Evolutionary conservation across 2,888 invertebrate genomes (phyloP), one percentile per base, ranked within the genome.

Genomic region (Xanthorhoe spadicearia): DNA sequence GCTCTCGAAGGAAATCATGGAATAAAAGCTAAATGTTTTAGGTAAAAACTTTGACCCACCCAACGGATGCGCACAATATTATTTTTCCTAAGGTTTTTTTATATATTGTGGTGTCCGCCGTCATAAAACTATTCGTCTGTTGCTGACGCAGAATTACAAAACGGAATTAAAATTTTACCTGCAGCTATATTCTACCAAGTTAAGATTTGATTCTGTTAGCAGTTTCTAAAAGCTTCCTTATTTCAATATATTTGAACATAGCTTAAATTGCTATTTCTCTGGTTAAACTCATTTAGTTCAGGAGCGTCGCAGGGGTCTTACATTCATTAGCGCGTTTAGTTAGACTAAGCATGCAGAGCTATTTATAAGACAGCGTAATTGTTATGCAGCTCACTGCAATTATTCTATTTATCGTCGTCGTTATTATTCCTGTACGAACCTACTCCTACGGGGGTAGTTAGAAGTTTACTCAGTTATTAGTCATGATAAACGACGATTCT

Each of bases 401-500:
- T 49, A 61, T 55, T 49, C 49, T 50, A 15, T 48, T 48, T 50
- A 61, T 49, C 17, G 23, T 50, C 38, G 23, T 55, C 38, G 61
- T 61, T 61, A 50, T 35, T 49, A 50, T 58, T 50, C 49, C 32
- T 17, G 17, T 17, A 56, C 15, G 46, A n/a, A n/a, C n/a, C n/a
- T 56, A 18, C 19, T 23, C 43, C 17, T 17, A 1, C 43, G 43
- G 18, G 15, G 23, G 13, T 43, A 48, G 46, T 23, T 56, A 19
- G n/a, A 46, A 28, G 28, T 19, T 46, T 56, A 56, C 46, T 15
- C 46, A 23, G 78, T 73, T n/a, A n/a, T n/a, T 79, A 80, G 80
- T 83, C 82, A 74, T 13, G 38, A 43, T 43, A 43, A 13, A 43
- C 38, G 38, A 43, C 38, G 13, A 38, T 38, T 13, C 1, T 43